phyloP scores from a whole-genome alignment of 2,113 vertebrate genomes.

The Serilophus lunatus region DNA sequence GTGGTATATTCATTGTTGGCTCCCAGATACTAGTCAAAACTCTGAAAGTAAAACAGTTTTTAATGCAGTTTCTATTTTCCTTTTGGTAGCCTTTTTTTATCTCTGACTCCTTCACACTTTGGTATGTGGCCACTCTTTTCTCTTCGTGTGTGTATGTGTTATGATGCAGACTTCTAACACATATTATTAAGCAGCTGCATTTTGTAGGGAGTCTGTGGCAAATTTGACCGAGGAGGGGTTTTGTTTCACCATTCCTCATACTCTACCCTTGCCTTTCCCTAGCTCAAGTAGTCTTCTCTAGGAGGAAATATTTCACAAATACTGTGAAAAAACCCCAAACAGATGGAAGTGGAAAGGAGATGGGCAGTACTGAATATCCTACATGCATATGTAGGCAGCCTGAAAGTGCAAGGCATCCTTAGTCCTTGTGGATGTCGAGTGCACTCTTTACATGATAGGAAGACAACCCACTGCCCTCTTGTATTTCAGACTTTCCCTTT shows the following conservation, averaged over 20 bases:
- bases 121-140: neutral
- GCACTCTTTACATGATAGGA: rapidly evolving
- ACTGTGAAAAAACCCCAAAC: neutral
- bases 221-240: neutral
- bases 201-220: neutral
- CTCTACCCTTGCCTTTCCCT: neutral
- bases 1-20: neutral
- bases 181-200: neutral
- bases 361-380: neutral
- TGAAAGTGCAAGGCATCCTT: neutral
- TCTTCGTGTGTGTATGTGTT: neutral
- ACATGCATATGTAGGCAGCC: neutral
- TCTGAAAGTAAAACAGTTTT: neutral
- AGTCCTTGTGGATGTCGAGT: neutral
- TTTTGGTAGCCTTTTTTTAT: neutral
- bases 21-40: neutral
- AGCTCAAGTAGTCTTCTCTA: neutral
- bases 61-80: neutral
- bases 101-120: neutral
- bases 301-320: neutral
- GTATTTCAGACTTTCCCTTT: neutral
- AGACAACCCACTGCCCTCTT: neutral
- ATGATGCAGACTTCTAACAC: neutral
- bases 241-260: neutral
- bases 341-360: neutral